Evolutionary conservation across 64 coral and sea anemone species (phyloP).

Genomic region (Montipora sp.): DNA sequence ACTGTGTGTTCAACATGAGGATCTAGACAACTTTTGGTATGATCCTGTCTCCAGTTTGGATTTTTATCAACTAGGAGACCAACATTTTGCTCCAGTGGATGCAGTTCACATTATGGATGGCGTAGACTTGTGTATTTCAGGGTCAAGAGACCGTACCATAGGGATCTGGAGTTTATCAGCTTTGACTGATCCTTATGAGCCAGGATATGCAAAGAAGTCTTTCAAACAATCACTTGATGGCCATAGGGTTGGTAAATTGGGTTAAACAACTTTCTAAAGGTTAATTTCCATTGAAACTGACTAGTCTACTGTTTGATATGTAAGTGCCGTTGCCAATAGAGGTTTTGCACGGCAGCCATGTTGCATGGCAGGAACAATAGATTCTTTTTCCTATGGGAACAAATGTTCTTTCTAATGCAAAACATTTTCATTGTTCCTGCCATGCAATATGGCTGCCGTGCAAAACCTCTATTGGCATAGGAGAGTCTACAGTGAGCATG

Average conservation of each 20-base stretch:
- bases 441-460: no score
- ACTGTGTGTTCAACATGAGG: conserved; percentile 92
- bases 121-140: conserved; percentile 87
- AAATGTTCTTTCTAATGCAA: no score
- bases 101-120: conserved; percentile 79
- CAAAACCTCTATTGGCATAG: no score
- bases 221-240: conserved; percentile 86
- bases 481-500: no score
- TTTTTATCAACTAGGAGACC: conserved; percentile 75
- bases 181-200: conserved; percentile 23
- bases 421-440: no score
- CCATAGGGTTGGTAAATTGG: conserved; percentile 55
- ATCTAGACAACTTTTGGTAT: conserved; percentile 93
- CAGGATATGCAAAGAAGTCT: conserved; percentile 75
- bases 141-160: conserved; percentile 83
- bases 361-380: no score
- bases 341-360: no score
- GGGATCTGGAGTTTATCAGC: conserved; percentile 75
- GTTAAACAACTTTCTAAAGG: no score
- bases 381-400: no score
- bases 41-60: conserved; percentile 63
- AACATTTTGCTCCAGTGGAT: conserved; percentile 96
- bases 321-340: no score
- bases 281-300: no score
- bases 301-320: no score